A percentile compares a stretch with the other conserved stretches of the same genome.
These are phyloP conservation scores for Heliconius erato DNA, from an alignment of 2,888 invertebrate genomes.

Conservation along the genomic window DNA sequence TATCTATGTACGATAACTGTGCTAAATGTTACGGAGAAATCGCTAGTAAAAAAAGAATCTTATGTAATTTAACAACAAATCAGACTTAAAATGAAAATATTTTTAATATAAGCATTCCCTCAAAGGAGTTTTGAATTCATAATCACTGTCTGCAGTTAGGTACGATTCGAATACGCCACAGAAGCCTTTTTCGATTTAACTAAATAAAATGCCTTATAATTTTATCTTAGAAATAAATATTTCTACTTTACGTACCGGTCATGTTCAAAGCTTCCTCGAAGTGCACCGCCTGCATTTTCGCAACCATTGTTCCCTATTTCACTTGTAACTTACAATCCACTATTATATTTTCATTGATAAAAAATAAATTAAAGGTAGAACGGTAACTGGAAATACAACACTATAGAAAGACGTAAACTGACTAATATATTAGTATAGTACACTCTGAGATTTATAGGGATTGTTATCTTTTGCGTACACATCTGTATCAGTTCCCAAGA, in stretches of 20 bases:
- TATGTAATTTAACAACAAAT: no score
- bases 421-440: neutral
- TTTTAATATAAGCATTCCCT: neutral
- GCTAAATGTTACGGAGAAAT: neutral
- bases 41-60: no score
- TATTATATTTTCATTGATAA: neutral
- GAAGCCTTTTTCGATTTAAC: neutral
- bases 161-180: no score
- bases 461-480: neutral
- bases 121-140: neutral
- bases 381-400: neutral
- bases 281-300: slow-evolving; percentile 37
- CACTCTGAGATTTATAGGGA: neutral
- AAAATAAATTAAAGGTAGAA: neutral
- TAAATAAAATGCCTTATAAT: neutral
- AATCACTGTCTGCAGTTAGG: no score
- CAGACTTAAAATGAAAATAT: neutral
- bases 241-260: slow-evolving; percentile 40
- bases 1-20: neutral
- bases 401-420: neutral
- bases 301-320: slow-evolving; percentile 41
- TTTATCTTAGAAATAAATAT: neutral
- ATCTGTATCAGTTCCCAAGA: neutral
- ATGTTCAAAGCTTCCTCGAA: slow-evolving; percentile 49
- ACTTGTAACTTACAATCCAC: neutral